Percentiles rank a stretch among this genome's conserved stretches.
phyloP scores from a whole-genome alignment of 2,797 vertebrate genomes.

The Rhinella marina region DNA sequence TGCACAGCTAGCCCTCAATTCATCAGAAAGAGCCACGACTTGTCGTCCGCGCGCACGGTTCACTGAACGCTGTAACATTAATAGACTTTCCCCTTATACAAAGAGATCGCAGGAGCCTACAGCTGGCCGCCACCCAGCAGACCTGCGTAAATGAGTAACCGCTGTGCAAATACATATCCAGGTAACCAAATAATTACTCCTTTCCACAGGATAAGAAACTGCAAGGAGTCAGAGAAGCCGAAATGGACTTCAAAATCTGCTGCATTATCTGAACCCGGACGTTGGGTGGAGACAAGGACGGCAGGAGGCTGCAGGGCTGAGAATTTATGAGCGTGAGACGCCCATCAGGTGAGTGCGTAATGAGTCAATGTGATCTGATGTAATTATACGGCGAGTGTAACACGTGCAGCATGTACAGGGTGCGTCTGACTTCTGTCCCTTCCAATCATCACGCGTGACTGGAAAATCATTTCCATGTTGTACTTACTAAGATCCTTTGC shows the following conservation, averaged over 20 bases:
- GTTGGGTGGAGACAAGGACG: conserved; percentile 3
- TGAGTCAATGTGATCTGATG: neutral
- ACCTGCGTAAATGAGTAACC: conserved; percentile 36
- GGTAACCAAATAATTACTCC: conserved; percentile 39
- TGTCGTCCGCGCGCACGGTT: neutral
- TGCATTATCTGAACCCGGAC: conserved; percentile 15
- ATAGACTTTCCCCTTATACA: neutral
- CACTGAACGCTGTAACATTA: neutral
- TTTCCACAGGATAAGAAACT: neutral
- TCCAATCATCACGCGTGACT: neutral
- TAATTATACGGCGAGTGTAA: neutral
- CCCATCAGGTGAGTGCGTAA: neutral
- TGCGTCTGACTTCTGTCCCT: neutral
- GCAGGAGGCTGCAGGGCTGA: neutral
- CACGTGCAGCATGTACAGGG: neutral
- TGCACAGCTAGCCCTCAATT: neutral
- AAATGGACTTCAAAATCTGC: neutral
- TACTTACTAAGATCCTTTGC: conserved; percentile 79
- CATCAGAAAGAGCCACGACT: neutral
- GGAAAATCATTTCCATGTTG: neutral
- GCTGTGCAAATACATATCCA: conserved; percentile 39
- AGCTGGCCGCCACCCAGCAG: neutral
- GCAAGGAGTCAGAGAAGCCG: neutral
- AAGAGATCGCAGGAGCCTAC: neutral
- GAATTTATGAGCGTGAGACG: neutral